These are phyloP conservation scores for Brachionus calyciflorus DNA, from an alignment of 1,140 invertebrate genomes.

Conservation along the genomic window DNA sequence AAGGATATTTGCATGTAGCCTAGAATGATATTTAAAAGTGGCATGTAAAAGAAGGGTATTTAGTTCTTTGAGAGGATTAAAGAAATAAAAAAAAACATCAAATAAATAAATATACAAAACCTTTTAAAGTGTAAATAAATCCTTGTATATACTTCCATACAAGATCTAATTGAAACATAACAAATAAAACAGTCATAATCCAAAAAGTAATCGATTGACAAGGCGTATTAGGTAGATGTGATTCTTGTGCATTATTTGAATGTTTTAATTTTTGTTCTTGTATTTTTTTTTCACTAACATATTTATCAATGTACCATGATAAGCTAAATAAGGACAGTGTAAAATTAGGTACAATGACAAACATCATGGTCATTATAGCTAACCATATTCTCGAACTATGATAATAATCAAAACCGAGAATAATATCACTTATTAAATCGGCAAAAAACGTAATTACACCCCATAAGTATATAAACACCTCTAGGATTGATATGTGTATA, in stretches of 20 bases:
- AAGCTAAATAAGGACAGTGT: constrained; percentile 40
- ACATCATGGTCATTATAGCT: constrained; percentile 22
- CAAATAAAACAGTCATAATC: constrained; percentile 38
- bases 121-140: constrained; percentile 42
- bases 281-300: neutral
- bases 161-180: constrained; percentile 35
- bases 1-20: too few relatives aligned
- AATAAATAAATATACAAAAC: neutral
- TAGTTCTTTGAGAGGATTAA: too few relatives aligned
- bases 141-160: constrained; percentile 41
- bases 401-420: constrained; percentile 29
- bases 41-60: too few relatives aligned
- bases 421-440: constrained; percentile 35
- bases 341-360: constrained; percentile 46
- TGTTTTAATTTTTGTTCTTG: constrained; percentile 17
- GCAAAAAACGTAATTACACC: constrained; percentile 46
- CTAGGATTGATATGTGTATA: constrained; percentile 38
- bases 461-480: constrained; percentile 46
- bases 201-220: constrained; percentile 40
- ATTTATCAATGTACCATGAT: constrained; percentile 42
- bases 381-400: constrained; percentile 10
- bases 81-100: too few relatives aligned
- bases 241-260: neutral
- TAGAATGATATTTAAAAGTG: too few relatives aligned
- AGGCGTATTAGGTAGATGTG: constrained; percentile 7